Percentiles rank a stretch among this genome's conserved stretches.
These are phyloP conservation scores for Heteractis magnifica DNA, from an alignment of 92 coral and sea anemone species.

Conservation along the genomic window DNA sequence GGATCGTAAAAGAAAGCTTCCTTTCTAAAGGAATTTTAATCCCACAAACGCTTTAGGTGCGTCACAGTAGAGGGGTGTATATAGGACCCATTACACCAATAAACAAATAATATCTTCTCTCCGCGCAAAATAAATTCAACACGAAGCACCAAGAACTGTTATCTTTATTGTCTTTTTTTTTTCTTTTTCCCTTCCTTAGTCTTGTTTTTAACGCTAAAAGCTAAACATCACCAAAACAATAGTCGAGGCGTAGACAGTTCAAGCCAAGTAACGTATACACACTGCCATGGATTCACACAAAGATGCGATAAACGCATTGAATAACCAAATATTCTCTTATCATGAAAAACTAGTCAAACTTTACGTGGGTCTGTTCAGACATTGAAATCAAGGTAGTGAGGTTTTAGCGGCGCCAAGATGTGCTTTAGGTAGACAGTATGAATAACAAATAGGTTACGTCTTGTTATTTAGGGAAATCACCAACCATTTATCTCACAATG, in stretches of 20 bases:
- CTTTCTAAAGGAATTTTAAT: constrained; percentile 10
- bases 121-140: neutral
- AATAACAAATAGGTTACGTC: neutral
- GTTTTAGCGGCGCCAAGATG: neutral
- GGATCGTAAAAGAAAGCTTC: constrained; percentile 1
- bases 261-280: neutral
- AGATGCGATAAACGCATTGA: neutral
- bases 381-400: neutral
- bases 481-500: constrained; percentile 7
- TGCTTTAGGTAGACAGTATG: neutral
- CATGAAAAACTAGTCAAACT: neutral
- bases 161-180: neutral
- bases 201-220: constrained; percentile 4
- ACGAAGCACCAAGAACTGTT: neutral
- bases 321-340: constrained; percentile 8
- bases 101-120: neutral
- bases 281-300: neutral
- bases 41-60: neutral
- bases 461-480: constrained; percentile 4
- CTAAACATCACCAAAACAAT: neutral
- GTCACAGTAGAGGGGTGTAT: neutral
- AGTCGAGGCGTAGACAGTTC: neutral
- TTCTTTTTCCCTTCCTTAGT: neutral
- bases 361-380: constrained; percentile 1
- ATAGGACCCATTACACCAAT: neutral